A percentile compares a stretch with the other conserved stretches of the same genome.
These are phyloP conservation scores for Brachionus calyciflorus DNA, from an alignment of 1,140 invertebrate species.

Conservation along the genomic window DNA sequence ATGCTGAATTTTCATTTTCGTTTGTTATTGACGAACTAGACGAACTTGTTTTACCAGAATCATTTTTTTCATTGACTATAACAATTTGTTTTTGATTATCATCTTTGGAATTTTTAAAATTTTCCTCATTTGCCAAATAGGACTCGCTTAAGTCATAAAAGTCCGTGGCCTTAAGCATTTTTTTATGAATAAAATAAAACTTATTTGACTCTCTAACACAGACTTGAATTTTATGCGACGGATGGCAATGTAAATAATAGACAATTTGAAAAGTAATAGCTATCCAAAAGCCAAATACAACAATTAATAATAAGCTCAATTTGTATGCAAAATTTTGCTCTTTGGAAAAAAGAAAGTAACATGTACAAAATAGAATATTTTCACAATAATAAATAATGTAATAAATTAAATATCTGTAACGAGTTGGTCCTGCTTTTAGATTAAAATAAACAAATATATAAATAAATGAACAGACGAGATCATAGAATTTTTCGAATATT, in stretches of 20 bases:
- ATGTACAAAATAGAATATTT: conserved; percentile 42
- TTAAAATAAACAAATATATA: conserved; percentile 46
- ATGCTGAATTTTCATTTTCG: conserved; percentile 28
- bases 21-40: conserved; percentile 28
- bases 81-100: background rate
- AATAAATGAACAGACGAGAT: conserved; percentile 46
- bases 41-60: background rate
- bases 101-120: too few species aligned
- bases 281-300: conserved; percentile 44
- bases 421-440: conserved; percentile 30
- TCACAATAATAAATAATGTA: conserved; percentile 36
- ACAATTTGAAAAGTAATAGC: conserved; percentile 39
- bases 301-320: conserved; percentile 11
- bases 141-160: conserved; percentile 32
- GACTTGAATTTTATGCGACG: conserved; percentile 34
- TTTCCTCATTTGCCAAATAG: background rate
- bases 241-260: conserved; percentile 42
- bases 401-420: conserved; percentile 23
- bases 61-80: background rate
- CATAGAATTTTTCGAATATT: conserved; percentile 45
- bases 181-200: conserved; percentile 40
- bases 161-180: conserved; percentile 30
- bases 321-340: conserved; percentile 42
- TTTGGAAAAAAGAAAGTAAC: conserved; percentile 26
- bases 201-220: conserved; percentile 1